These are phyloP conservation scores for Neolamprologus sp. DNA, from an alignment of 2,113 vertebrate genomes.

Conservation along the genomic window DNA sequence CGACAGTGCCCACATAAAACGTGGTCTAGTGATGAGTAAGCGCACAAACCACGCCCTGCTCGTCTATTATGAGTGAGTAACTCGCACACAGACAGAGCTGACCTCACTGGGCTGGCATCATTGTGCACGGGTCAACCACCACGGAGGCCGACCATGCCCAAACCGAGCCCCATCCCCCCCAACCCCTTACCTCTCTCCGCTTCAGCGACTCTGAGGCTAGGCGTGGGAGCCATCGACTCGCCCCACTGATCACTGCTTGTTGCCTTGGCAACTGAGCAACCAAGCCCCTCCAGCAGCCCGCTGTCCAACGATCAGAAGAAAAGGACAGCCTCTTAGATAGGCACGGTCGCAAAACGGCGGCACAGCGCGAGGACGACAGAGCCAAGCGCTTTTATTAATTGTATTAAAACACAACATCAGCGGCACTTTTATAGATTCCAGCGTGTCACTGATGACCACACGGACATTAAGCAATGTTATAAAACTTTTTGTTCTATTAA, in stretches of 20 bases:
- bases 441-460: background rate
- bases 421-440: background rate
- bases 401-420: background rate
- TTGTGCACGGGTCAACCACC: constrained; percentile 40
- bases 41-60: background rate
- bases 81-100: background rate
- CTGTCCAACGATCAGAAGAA: constrained; percentile 13
- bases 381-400: background rate
- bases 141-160: background rate
- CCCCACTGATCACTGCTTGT: constrained; percentile 54
- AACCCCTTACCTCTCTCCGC: constrained; percentile 23
- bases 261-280: constrained; percentile 48
- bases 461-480: background rate
- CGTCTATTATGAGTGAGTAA: background rate
- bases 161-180: constrained; percentile 21
- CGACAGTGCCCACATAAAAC: background rate
- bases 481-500: background rate
- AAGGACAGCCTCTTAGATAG: background rate
- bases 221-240: constrained; percentile 39
- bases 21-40: accelerated
- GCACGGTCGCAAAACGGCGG: background rate
- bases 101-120: constrained; percentile 23
- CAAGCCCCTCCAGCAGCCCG: constrained; percentile 35
- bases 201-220: constrained; percentile 33
- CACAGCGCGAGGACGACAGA: background rate